Percentiles rank a stretch among this genome's conserved stretches.
Evolutionary conservation across 2,888 invertebrate genomes (phyloP).

Genomic region (Pardosa pseudoannulata): DNA sequence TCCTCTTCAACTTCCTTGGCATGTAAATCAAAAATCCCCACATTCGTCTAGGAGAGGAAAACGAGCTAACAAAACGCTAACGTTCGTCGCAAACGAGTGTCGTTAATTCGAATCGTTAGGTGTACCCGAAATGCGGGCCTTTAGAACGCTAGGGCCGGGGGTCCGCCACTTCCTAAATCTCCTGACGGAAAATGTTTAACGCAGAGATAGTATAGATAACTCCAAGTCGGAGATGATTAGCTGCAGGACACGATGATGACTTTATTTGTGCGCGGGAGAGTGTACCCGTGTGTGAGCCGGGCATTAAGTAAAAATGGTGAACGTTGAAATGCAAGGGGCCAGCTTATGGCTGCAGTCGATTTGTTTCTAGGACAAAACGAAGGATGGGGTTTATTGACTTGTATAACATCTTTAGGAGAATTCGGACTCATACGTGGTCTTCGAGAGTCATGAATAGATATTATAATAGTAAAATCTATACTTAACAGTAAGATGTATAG

Average conservation of each 20-base stretch:
- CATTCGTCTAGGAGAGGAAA: constrained; percentile 32
- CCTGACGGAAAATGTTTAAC: constrained; percentile 48
- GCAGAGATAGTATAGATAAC: constrained; percentile 44
- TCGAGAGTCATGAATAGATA: too few relatives aligned
- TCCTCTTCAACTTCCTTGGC: background rate
- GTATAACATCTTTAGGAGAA: too few relatives aligned
- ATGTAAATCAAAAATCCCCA: constrained; percentile 53
- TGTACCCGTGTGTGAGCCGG: background rate
- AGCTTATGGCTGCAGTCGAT: background rate
- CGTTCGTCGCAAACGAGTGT: constrained; percentile 41
- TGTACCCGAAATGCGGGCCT: background rate
- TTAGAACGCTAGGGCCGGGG: constrained; percentile 22
- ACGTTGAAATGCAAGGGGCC: background rate
- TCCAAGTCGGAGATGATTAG: constrained; percentile 54
- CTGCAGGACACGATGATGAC: constrained; percentile 35
- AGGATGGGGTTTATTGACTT: too few relatives aligned
- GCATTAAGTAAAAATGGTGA: constrained; percentile 28
- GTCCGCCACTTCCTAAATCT: constrained; percentile 65
- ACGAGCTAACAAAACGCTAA: constrained; percentile 33
- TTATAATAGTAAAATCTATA: too few relatives aligned
- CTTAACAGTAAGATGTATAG: too few relatives aligned
- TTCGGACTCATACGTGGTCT: too few relatives aligned
- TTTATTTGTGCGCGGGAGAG: background rate
- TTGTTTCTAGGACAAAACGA: constrained; percentile 16
- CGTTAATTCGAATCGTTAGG: constrained; percentile 63